Evolutionary conservation across 2,888 invertebrate species (phyloP).

Genomic region (Subacronicta megacephala): DNA sequence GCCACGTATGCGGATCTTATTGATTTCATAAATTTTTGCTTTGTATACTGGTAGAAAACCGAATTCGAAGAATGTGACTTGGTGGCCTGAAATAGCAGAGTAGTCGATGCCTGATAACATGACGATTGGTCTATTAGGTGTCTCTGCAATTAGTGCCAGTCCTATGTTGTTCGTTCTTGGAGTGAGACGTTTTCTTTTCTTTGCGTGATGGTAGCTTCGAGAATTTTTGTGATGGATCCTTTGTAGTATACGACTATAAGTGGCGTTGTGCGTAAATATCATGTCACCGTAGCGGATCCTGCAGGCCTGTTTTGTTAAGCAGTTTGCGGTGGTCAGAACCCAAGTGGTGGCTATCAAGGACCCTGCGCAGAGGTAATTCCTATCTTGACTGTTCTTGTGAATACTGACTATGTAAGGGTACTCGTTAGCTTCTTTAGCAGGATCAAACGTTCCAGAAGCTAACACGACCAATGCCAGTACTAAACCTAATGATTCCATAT

Average conservation of each 20-base stretch:
- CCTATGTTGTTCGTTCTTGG: constrained; percentile 9
- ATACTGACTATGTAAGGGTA: constrained; percentile 10
- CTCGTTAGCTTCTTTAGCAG: neutral
- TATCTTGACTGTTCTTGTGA: neutral
- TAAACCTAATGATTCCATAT: constrained; percentile 26
- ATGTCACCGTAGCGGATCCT: constrained; percentile 25
- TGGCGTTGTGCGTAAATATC: neutral
- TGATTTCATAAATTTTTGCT: constrained; percentile 2
- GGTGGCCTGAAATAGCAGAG: neutral
- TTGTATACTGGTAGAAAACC: neutral
- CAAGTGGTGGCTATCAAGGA: constrained; percentile 18
- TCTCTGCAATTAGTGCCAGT: neutral
- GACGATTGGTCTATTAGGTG: neutral
- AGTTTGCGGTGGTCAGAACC: constrained; percentile 29
- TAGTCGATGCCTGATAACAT: constrained; percentile 1
- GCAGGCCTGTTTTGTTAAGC: neutral
- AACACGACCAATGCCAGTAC: constrained; percentile 6
- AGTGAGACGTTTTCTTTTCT: neutral
- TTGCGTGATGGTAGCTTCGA: neutral
- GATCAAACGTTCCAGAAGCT: neutral
- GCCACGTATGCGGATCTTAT: neutral
- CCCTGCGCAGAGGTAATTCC: constrained; percentile 9
- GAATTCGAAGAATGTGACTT: constrained; percentile 3
- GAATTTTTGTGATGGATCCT: constrained; percentile 2
- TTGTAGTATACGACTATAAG: neutral